A percentile compares a stretch with the other conserved stretches of the same genome.
Conservation (phyloP, 2,797 vertebrate genomes). For the Chaunax sp. region DNA sequence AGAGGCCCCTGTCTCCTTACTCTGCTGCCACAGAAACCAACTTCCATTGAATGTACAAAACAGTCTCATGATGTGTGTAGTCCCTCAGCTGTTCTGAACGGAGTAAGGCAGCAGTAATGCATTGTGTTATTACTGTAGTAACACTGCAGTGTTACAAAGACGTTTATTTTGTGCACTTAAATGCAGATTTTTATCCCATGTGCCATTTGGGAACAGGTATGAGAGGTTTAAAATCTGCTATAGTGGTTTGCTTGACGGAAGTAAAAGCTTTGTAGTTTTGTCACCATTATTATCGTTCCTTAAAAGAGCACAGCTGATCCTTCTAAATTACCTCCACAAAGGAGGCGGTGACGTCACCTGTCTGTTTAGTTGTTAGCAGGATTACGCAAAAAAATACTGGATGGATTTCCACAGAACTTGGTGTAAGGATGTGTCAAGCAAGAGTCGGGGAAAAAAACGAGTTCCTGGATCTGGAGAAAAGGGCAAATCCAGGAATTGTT, state of each 20-base stretch:
- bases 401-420: too few species aligned
- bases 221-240: neutral
- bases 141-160: neutral
- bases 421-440: too few species aligned
- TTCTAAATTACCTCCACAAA: too few species aligned
- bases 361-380: too few species aligned
- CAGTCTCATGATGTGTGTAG: constrained; percentile 67
- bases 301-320: neutral
- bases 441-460: too few species aligned
- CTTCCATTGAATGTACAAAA: constrained; percentile 56
- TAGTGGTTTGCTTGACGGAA: neutral
- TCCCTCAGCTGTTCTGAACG: constrained; percentile 66
- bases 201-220: neutral
- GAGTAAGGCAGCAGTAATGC: constrained; percentile 29
- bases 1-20: constrained; percentile 72
- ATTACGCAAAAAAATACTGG: too few species aligned
- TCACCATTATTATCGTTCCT: neutral
- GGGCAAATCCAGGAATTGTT: too few species aligned
- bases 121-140: constrained; percentile 3
- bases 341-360: too few species aligned
- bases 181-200: neutral
- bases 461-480: too few species aligned
- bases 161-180: neutral
- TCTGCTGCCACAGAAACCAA: constrained; percentile 77
- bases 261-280: neutral